Conservation (phyloP, 2,888 invertebrate genomes). For the Villa cingulata region DNA sequence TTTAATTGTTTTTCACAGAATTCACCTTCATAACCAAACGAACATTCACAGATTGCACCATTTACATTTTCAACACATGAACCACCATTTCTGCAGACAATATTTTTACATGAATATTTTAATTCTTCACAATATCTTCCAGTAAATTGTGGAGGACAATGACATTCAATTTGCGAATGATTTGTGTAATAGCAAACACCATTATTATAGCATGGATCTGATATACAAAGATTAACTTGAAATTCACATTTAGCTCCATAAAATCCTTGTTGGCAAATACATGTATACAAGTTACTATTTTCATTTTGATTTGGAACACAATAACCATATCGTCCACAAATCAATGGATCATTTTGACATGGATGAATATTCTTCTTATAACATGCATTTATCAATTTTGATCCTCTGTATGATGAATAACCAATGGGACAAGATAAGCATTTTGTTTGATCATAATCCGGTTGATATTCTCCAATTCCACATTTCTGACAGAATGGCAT, state of each 20-base stretch:
- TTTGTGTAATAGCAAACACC: constrained; percentile 37
- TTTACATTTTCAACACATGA: constrained; percentile 30
- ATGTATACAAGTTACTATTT: constrained; percentile 28
- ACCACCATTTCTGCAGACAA: constrained; percentile 34
- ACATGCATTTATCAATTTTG: constrained; percentile 35
- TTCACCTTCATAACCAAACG: constrained; percentile 28
- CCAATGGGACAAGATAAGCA: constrained; percentile 45
- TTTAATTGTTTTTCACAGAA: constrained; percentile 38
- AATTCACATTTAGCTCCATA: constrained; percentile 42
- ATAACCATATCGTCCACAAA: constrained; percentile 23
- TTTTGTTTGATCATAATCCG: constrained; percentile 40
- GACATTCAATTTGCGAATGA: constrained; percentile 28
- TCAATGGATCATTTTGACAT: constrained; percentile 26
- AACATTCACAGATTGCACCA: constrained; percentile 20
- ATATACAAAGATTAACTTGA: constrained; percentile 37
- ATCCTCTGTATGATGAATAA: constrained; percentile 37
- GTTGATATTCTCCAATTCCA: constrained; percentile 46
- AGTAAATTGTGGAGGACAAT: constrained; percentile 38
- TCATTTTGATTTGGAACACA: constrained; percentile 26
- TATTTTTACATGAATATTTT: constrained; percentile 18
- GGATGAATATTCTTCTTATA: constrained; percentile 36
- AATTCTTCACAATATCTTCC: constrained; percentile 40
- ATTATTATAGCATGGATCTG: constrained; percentile 42
- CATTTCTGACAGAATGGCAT: constrained; percentile 44
- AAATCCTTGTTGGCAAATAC: constrained; percentile 39